Base-by-base conservation (phyloP, 2,113 vertebrate species). In the Pseudolaguvia tuberculata region DNA sequence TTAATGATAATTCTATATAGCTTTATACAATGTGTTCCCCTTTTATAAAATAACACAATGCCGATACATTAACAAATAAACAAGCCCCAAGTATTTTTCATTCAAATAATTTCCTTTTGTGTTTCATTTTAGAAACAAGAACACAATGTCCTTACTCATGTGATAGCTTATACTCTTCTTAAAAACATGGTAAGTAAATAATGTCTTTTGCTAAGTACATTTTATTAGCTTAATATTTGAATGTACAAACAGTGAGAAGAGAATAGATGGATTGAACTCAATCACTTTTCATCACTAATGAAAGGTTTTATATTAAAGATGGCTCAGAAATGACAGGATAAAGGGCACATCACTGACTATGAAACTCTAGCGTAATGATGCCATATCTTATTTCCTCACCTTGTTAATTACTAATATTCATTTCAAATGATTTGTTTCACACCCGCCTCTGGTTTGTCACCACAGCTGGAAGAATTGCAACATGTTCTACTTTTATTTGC, bases 401-500 rank as follows among this genome's bases (percentile, higher is more conserved):
- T 74, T 53, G 29, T 73, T 29, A 25, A 48, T 55, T 27, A 27
- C 17, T 73, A 70, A 77, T 77, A 53, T 52, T 63, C 56, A 47
- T 74, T 65, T 76, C 48, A 57, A 56, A 52, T 73, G 35, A 45
- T 62, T 75, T 61, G 51, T 72, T 61, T 80, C 50, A 77, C 70
- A 80, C 74, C 56, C 31, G 21, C 78, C 25, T 21, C 58, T 70
- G 47, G 39, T 63, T 67, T 11, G 57, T 12, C 55, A 20, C 58
- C 45, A 51, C 69, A 72, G 68, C 70, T 68, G 62, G 68, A 61
- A 23, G 23, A 47, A 45, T 27, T 75, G 47, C 56, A 80, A 29
- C 48, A 57, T 63, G 45, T 73, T 80, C 27, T 56, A 71, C 42
- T 80, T 73, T 58, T 14, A 75, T 63, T 80, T 65, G 42, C 65